A percentile compares a stretch with the other conserved stretches of the same genome.
These are phyloP conservation scores for Actinemys pallida DNA, from an alignment of 2,113 vertebrate species.

Conservation along the genomic window DNA sequence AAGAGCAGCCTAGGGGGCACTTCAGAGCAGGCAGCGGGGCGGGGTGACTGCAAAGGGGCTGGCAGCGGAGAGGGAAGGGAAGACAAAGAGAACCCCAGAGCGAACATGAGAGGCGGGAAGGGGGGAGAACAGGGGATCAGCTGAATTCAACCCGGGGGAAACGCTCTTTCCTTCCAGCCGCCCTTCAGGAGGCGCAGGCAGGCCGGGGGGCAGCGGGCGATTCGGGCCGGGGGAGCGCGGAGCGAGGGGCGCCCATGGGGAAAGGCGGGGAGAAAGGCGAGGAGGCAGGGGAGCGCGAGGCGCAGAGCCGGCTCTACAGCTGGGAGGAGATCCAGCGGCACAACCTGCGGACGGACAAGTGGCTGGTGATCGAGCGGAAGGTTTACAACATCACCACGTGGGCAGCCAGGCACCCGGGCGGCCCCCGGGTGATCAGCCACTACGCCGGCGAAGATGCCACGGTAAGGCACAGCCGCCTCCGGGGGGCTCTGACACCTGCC, in stretches of 20 bases:
- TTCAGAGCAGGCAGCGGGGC: conserved; percentile 33
- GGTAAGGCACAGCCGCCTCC: conserved; percentile 77
- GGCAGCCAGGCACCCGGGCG: conserved; percentile 91
- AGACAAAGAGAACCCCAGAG: conserved; percentile 50
- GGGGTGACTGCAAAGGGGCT: neutral
- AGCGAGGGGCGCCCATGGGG: conserved; percentile 47
- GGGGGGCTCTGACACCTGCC: too few species aligned
- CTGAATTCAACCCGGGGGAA: conserved; percentile 52
- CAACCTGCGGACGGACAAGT: conserved; percentile 86
- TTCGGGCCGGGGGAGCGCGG: conserved; percentile 24
- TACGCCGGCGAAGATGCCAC: conserved; percentile 94
- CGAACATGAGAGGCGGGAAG: conserved; percentile 39
- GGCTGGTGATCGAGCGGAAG: conserved; percentile 94
- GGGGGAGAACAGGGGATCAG: conserved; percentile 32
- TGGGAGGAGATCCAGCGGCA: conserved; percentile 95
- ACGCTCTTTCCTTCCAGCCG: neutral
- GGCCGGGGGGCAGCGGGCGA: neutral
- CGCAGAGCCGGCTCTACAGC: conserved; percentile 78
- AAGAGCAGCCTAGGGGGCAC: conserved; percentile 54
- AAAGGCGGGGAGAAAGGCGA: conserved; percentile 83
- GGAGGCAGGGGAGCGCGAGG: conserved; percentile 65
- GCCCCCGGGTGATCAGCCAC: conserved; percentile 87
- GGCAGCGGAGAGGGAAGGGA: conserved; percentile 30
- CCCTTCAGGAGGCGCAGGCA: neutral
- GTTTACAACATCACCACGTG: conserved; percentile 93